Percentiles rank a stretch among this genome's conserved stretches.
These are phyloP conservation scores for Cheilosia impressa DNA, from an alignment of 2,888 invertebrate species.

Conservation along the genomic window DNA sequence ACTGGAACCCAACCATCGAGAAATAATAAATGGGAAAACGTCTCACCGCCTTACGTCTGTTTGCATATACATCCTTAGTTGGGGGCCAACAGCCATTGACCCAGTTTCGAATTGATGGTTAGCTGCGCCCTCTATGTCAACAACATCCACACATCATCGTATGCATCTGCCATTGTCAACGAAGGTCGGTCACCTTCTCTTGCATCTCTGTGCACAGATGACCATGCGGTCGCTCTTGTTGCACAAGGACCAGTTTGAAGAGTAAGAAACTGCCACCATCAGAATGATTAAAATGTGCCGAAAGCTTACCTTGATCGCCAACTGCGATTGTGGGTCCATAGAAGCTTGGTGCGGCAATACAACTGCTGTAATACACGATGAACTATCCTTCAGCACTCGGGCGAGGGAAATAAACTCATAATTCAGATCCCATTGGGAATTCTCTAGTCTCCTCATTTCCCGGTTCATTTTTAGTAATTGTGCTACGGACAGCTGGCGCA, in stretches of 20 bases:
- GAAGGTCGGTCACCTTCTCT: constrained; percentile 69
- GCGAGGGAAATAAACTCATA: constrained; percentile 22
- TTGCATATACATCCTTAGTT: constrained; percentile 14
- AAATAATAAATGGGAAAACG: constrained; percentile 63
- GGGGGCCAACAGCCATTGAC: constrained; percentile 68
- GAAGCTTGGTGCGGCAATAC: background rate
- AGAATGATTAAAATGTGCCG: background rate
- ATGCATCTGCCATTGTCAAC: constrained; percentile 35
- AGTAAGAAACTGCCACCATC: background rate
- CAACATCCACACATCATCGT: constrained; percentile 36
- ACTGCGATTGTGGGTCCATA: background rate
- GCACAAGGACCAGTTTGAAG: background rate
- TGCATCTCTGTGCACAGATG: constrained; percentile 12
- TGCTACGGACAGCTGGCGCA: constrained; percentile 22
- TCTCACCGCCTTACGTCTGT: constrained; percentile 38
- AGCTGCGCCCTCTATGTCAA: constrained; percentile 50
- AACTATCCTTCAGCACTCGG: constrained; percentile 7
- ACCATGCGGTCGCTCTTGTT: constrained; percentile 8
- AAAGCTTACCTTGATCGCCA: constrained; percentile 1
- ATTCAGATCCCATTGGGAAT: constrained; percentile 13
- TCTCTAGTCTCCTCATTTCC: constrained; percentile 32
- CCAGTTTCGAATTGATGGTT: constrained; percentile 64
- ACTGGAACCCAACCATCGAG: constrained; percentile 38
- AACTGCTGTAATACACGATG: background rate
- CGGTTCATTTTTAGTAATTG: constrained; percentile 8